These are phyloP conservation scores for Potamarius usumacintae DNA, from an alignment of 2,113 vertebrate genomes.

Conservation along the genomic window DNA sequence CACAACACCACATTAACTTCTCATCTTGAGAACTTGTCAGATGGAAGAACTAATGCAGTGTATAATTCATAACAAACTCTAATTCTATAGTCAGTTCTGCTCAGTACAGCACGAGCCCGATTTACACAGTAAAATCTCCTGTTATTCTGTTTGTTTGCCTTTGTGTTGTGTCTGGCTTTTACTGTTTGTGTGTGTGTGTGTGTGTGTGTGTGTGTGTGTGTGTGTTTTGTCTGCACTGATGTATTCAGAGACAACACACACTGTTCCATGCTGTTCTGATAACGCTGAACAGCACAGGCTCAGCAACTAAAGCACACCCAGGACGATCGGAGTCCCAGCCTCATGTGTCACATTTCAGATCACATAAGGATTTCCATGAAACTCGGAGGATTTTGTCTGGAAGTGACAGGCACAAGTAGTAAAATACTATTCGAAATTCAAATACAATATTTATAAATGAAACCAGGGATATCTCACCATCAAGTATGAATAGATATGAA, in stretches of 20 bases:
- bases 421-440: neutral
- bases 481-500: neutral
- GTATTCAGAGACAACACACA: neutral
- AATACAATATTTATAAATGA: neutral
- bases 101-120: neutral
- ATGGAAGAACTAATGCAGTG: neutral
- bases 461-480: neutral
- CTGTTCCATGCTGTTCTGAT: neutral
- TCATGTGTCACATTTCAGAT: neutral
- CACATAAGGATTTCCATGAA: neutral
- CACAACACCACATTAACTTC: neutral
- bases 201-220: neutral
- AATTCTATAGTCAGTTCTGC: neutral
- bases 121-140: neutral
- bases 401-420: neutral
- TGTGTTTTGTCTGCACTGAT: constrained; percentile 18
- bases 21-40: neutral
- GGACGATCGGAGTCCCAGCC: neutral
- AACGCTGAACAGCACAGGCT: neutral
- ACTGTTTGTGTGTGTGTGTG: neutral
- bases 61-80: constrained; percentile 7
- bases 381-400: neutral
- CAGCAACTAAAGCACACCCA: neutral
- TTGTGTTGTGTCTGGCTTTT: constrained; percentile 18
- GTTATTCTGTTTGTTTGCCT: neutral